Evolutionary conservation across 2,888 invertebrate genomes (phyloP).

Genomic region (Resseliella maxima): DNA sequence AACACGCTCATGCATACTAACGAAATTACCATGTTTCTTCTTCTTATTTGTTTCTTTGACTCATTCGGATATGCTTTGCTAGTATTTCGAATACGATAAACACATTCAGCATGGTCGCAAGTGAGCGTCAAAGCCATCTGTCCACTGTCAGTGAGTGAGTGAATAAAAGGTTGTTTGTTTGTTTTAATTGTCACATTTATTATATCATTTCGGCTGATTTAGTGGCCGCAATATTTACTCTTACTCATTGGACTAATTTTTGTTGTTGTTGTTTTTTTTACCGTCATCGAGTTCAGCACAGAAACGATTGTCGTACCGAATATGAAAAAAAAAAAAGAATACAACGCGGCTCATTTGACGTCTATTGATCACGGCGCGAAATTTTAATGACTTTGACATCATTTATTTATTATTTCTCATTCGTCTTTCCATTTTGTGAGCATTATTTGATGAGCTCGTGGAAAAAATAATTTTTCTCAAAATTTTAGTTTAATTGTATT

Average conservation of each 20-base stretch:
- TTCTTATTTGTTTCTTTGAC: not conserved
- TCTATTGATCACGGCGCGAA: conserved; percentile 55
- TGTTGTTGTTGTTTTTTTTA: not conserved
- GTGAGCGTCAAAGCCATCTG: not conserved
- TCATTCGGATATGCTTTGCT: not conserved
- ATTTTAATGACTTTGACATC: conserved; percentile 44
- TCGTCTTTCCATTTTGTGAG: no score
- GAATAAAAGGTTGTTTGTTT: conserved; percentile 52
- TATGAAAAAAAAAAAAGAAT: not conserved
- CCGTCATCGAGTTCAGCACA: conserved; percentile 10
- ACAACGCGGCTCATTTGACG: conserved; percentile 39
- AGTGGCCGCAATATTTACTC: not conserved
- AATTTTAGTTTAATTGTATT: not conserved
- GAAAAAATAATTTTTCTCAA: conserved; percentile 8
- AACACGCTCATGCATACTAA: conserved; percentile 10
- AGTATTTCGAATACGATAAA: not conserved
- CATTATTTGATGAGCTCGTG: conserved; percentile 47
- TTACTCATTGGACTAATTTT: not conserved
- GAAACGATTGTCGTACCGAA: not conserved
- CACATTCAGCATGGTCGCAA: not conserved
- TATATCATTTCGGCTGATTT: conserved; percentile 53
- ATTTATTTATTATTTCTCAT: conserved; percentile 48
- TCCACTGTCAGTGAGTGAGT: not conserved
- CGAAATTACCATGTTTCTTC: not conserved
- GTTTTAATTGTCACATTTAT: conserved; percentile 55